Percentiles rank a stretch among this genome's conserved stretches.
These are phyloP conservation scores for Colistium nudipinnis DNA, from an alignment of 2,113 vertebrate species.

Conservation along the genomic window DNA sequence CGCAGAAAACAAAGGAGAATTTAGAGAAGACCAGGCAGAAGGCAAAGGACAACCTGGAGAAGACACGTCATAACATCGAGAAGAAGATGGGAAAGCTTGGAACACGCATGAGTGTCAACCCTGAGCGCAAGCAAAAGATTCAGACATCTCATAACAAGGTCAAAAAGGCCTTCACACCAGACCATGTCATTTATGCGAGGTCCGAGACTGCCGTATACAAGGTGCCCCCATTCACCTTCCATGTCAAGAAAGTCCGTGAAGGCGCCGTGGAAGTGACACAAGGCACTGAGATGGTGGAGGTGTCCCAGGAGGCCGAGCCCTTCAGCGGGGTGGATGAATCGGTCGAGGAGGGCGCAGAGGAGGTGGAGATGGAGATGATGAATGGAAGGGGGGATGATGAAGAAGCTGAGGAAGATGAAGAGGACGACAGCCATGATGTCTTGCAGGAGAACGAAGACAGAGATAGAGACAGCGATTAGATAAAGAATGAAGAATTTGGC, in stretches of 20 bases:
- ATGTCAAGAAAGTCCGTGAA: constrained; percentile 95
- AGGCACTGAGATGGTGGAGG: constrained; percentile 95
- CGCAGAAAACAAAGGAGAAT: constrained; percentile 89
- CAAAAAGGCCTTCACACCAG: constrained; percentile 95
- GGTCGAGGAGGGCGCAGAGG: constrained; percentile 71
- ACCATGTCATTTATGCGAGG: constrained; percentile 92
- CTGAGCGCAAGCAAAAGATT: constrained; percentile 92
- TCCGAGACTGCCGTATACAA: constrained; percentile 94
- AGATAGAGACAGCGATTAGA: constrained; percentile 88
- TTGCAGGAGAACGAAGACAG: constrained; percentile 88
- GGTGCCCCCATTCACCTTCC: constrained; percentile 97
- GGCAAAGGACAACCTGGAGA: constrained; percentile 86
- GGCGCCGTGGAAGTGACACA: constrained; percentile 89
- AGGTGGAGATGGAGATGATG: constrained; percentile 78
- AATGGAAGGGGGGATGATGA: constrained; percentile 74
- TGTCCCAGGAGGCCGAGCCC: constrained; percentile 74
- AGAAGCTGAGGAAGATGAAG: constrained; percentile 76
- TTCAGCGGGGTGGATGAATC: constrained; percentile 54
- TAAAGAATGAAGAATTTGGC: constrained; percentile 1
- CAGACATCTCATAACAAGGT: constrained; percentile 92
- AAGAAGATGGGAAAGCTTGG: constrained; percentile 98
- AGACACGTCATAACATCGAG: constrained; percentile 94
- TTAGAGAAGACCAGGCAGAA: constrained; percentile 91
- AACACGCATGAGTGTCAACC: constrained; percentile 90
- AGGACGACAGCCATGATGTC: constrained; percentile 87